Base-by-base conservation (phyloP, 2,113 vertebrate genomes). In the Myiopsitta monachus region DNA sequence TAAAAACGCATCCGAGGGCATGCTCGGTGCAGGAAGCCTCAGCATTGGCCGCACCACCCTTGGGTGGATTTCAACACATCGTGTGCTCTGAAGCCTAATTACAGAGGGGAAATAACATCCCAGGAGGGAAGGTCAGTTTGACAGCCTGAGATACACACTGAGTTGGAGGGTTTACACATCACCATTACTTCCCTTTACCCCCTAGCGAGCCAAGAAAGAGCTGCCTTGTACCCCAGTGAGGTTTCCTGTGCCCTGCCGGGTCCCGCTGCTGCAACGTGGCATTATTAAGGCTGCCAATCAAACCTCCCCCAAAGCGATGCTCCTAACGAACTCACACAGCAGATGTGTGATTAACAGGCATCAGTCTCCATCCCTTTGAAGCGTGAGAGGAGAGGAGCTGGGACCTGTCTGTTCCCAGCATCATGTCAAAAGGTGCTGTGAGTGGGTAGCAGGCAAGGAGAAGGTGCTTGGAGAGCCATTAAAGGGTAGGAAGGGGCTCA, bases 241-340 rank as follows among this genome's bases (percentile, higher is more conserved):
- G 61, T 43, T 87, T 76, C n/a, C 54, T 3, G 31, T 47, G 80
- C 81, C 86, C 94, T 31, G 39, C 76, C 51, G 83, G 80, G 47
- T 66, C 24, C 31, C 3, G 1, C 63, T 6, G 33, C 79, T 59
- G 85, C 64, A 13, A 38, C 6, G 3, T 0, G 5, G 54, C 3
- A 4, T 94, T 75, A 88, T 94, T 93, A 96, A 64, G 5, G 4
- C 95, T 96, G 95, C 87, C 96, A 96, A 19, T 96, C 93, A 96
- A 69, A 8, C 68, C 72, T 92, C 27, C 67, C 85, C 87, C 63
- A 28, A 17, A 73, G 91, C 3, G 0, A 17, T 57, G 81, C 90
- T 2, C 27, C 41, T 83, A 75, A 88, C 18, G 10, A 97, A 73
- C 84, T 70, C 38, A 0, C 68, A 1, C 1, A 0, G 72, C 83